A percentile compares a stretch with the other conserved stretches of the same genome.
phyloP scores from a whole-genome alignment of 2,113 vertebrate genomes.

The Dendropsophus ebraccatus region DNA sequence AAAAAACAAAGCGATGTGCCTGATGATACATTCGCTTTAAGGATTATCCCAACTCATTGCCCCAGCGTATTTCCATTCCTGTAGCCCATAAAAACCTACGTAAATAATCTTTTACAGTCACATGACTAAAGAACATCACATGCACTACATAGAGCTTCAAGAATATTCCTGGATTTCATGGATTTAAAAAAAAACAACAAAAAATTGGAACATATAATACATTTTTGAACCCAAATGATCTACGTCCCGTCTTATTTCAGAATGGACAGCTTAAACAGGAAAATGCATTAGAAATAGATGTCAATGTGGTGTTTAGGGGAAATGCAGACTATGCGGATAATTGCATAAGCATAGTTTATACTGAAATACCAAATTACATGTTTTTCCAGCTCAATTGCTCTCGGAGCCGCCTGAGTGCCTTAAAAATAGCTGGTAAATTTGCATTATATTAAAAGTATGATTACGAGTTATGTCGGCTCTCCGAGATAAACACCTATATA shows the following conservation, averaged over 20 bases:
- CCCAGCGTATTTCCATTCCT: background rate
- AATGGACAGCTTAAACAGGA: background rate
- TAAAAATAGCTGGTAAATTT: constrained; percentile 26
- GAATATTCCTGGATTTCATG: background rate
- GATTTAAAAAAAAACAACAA: background rate
- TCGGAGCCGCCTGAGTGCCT: background rate
- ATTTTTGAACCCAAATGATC: background rate
- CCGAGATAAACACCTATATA: background rate
- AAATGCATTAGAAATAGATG: background rate
- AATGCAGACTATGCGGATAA: background rate
- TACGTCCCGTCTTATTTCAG: background rate
- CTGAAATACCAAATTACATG: constrained; percentile 18
- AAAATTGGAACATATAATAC: background rate
- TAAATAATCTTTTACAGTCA: background rate
- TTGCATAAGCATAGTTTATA: constrained; percentile 8
- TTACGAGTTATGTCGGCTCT: background rate
- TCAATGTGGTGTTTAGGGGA: background rate
- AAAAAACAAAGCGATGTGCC: too few species aligned
- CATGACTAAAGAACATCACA: background rate
- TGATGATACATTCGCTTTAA: too few species aligned
- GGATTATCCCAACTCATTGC: background rate
- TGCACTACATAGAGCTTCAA: background rate
- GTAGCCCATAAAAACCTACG: background rate
- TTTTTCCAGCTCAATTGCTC: background rate
- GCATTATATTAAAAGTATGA: background rate